Evolutionary conservation across 2,113 vertebrate genomes (phyloP), one percentile per base, ranked within the genome.

Genomic region (Rhombomys opimus): DNA sequence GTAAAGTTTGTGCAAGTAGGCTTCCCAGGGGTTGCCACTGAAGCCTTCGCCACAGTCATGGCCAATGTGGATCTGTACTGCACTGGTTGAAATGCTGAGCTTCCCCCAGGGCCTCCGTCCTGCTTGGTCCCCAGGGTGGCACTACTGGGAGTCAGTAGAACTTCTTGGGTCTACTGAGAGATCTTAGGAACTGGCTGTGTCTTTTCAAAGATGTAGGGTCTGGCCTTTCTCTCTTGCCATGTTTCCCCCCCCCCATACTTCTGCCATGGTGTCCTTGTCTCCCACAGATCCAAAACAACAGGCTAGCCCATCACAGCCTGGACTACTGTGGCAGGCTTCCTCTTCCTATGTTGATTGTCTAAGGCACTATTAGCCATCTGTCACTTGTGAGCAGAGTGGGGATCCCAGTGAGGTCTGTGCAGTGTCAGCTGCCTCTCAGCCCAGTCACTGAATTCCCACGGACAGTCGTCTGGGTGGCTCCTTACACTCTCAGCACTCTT

Each of bases 1-100:
- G n/a, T 5, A 9, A 17, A 4, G 11, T n/a, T 23, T 13, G 35
- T 46, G 30, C 0, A 1, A 0, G 23, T 23, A 0, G 32, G 57
- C 13, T 1, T 52, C 11, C 11, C 27, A 61, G 14, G 30, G 2
- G 32, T 32, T 63, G n/a, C 5, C 25, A 46, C n/a, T 7, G 72
- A 9, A 1, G 3, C 38, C 46, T 57, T 14, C 57, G 2, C 15
- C 57, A 13, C 15, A n/a, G 22, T 25, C 1, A 5, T 67, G 72
- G 59, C 17, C 17, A 0, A 30, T 35, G 38, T 15, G 27, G 91
- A 76, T 72, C 18, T 27, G 46, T 9, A 8, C 46, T 14, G 54
- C 13, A 20, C 32, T 46, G n/a, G 17, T 35, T 25, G 67, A 1
- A 10, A 38, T 61, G 30, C 80, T 38, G 20, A 50, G 2, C 32